Evolutionary conservation across 2,888 invertebrate genomes (phyloP).

Genomic region (Amiota minor): DNA sequence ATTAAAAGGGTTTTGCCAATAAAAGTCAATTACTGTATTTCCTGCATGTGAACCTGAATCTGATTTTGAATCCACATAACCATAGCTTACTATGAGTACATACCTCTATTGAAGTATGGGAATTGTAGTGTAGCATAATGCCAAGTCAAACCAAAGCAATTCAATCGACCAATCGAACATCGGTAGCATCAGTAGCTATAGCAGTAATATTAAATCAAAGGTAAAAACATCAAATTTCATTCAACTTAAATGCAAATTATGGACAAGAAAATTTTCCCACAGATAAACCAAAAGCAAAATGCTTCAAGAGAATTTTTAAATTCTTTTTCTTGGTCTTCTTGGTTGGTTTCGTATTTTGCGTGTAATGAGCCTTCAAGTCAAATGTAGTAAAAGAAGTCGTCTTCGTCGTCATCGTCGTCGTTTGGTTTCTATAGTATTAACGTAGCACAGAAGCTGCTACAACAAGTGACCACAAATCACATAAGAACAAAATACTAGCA

Average conservation of each 20-base stretch:
- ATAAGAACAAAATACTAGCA: background rate
- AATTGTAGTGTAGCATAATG: no score
- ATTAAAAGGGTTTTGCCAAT: no score
- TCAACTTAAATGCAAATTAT: constrained; percentile 21
- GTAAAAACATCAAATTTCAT: constrained; percentile 12
- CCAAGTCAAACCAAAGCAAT: no score
- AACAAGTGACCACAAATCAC: constrained; percentile 12
- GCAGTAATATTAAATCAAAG: no score
- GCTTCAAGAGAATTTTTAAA: background rate
- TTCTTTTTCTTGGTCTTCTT: background rate
- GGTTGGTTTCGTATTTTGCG: background rate
- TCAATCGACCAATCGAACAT: no score
- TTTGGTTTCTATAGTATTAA: constrained; percentile 8
- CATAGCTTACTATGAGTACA: no score
- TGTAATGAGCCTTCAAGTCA: constrained; percentile 14
- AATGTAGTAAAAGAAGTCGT: constrained; percentile 1
- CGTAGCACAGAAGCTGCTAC: constrained; percentile 15
- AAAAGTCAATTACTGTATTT: no score
- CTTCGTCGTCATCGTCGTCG: background rate
- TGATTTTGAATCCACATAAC: no score
- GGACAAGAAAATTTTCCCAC: constrained; percentile 15
- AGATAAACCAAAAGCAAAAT: background rate
- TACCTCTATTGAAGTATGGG: no score
- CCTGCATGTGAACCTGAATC: no score
- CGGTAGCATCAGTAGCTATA: no score